phyloP scores from a whole-genome alignment of 2,113 vertebrate genomes.

The Thermophis baileyi region DNA sequence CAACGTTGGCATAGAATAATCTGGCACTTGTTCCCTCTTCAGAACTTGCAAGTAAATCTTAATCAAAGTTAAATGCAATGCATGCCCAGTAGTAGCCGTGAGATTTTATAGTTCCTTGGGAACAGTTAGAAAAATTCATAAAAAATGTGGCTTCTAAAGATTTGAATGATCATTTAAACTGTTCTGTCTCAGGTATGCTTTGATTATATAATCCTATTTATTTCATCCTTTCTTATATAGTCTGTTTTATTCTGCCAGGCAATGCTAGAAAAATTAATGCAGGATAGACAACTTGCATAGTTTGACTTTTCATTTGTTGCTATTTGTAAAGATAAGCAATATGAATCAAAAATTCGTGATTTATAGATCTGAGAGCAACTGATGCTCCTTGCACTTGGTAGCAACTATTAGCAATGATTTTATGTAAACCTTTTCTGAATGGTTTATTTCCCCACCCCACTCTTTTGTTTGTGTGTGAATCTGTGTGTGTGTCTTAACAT shows the following conservation, averaged over 20 bases:
- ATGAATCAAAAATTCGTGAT: slow-evolving; percentile 70
- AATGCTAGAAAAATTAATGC: slow-evolving; percentile 70
- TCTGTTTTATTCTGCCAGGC: slow-evolving; percentile 52
- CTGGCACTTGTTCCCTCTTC: background rate
- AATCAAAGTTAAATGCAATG: background rate
- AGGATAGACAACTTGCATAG: slow-evolving; percentile 73
- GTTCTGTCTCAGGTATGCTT: background rate
- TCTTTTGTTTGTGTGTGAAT: slow-evolving; percentile 66
- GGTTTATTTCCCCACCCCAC: slow-evolving; percentile 51
- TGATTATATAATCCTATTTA: slow-evolving; percentile 66
- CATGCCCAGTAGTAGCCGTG: background rate
- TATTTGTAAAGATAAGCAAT: slow-evolving; percentile 73
- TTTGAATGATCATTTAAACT: background rate
- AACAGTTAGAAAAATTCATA: background rate
- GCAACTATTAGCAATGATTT: slow-evolving; percentile 70
- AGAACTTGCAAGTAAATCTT: background rate
- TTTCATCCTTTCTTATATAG: slow-evolving; percentile 51
- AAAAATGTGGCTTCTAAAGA: background rate
- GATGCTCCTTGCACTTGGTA: slow-evolving; percentile 73
- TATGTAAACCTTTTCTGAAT: slow-evolving; percentile 73
- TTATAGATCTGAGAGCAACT: slow-evolving; percentile 71
- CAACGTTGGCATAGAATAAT: background rate
- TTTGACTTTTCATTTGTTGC: slow-evolving; percentile 67
- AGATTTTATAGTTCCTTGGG: background rate
- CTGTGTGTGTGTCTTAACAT: slow-evolving; percentile 60